These are phyloP conservation scores for Limnodromus scolopaceus DNA, from an alignment of 2,797 vertebrate species.

Conservation along the genomic window DNA sequence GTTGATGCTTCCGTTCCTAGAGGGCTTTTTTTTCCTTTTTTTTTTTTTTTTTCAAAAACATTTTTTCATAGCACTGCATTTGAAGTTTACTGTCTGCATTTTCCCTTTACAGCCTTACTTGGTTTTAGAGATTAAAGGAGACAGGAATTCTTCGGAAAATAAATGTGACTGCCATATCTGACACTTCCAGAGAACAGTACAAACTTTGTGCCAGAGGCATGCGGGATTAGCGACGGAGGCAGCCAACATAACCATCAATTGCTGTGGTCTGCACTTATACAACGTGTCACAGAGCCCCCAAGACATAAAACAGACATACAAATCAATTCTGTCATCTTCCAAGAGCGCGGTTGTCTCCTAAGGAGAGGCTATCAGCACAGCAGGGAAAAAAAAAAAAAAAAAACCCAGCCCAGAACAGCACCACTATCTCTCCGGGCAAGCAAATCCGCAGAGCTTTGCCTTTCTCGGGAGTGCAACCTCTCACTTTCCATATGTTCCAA, in stretches of 20 bases:
- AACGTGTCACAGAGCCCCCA: constrained; percentile 14
- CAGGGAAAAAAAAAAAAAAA: neutral
- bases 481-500: constrained; percentile 16
- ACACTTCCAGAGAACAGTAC: constrained; percentile 41
- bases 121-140: constrained; percentile 51
- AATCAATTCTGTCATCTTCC: constrained; percentile 42
- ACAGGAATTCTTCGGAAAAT: constrained; percentile 11
- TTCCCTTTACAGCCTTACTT: constrained; percentile 42
- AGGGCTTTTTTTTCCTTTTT: neutral
- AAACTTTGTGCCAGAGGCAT: constrained; percentile 51
- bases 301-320: constrained; percentile 45
- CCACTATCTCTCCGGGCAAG: neutral
- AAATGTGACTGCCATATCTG: constrained; percentile 37
- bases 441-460: neutral
- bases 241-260: constrained; percentile 34
- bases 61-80: constrained; percentile 15
- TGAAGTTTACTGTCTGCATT: constrained; percentile 53
- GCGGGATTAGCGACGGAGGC: constrained; percentile 33
- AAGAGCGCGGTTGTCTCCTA: neutral
- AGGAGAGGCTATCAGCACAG: neutral
- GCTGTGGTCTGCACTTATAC: constrained; percentile 37
- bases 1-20: constrained; percentile 17
- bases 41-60: neutral
- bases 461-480: neutral
- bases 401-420: neutral